These are phyloP conservation scores for Drepana arcuata DNA, from an alignment of 1,140 invertebrate genomes.

Conservation along the genomic window DNA sequence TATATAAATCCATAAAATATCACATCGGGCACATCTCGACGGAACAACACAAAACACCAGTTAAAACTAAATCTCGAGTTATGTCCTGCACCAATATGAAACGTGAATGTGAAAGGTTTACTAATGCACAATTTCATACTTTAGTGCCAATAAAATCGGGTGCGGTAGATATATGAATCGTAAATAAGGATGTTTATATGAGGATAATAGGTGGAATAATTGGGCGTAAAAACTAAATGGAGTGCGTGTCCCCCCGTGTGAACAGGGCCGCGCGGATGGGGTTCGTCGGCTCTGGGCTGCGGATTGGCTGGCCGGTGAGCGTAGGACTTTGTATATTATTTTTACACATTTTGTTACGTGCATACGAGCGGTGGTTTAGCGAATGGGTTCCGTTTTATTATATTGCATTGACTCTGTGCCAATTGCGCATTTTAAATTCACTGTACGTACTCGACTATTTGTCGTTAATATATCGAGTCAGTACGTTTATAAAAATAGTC, in stretches of 20 bases:
- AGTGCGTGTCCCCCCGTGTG: slow-evolving; percentile 28
- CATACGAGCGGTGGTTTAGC: too few relatives aligned
- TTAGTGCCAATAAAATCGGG: slow-evolving; percentile 56
- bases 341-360: too few relatives aligned
- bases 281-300: too few relatives aligned
- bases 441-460: too few relatives aligned
- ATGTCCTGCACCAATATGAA: slow-evolving; percentile 40
- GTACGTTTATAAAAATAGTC: too few relatives aligned
- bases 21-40: slow-evolving; percentile 26
- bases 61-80: slow-evolving; percentile 53
- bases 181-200: slow-evolving; percentile 57
- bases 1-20: slow-evolving; percentile 51
- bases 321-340: too few relatives aligned
- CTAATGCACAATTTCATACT: slow-evolving; percentile 59
- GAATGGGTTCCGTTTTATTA: too few relatives aligned
- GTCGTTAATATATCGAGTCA: too few relatives aligned
- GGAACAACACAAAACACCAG: slow-evolving; percentile 36
- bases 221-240: slow-evolving; percentile 45
- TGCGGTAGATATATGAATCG: slow-evolving; percentile 29
- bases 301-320: too few relatives aligned
- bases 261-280: slow-evolving; percentile 22
- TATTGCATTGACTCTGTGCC: too few relatives aligned
- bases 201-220: slow-evolving; percentile 54
- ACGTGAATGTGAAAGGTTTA: slow-evolving; percentile 50
- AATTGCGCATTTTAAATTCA: too few relatives aligned